Conservation (phyloP, 2,888 invertebrate species). For the Leptinotarsa peninsularis region DNA sequence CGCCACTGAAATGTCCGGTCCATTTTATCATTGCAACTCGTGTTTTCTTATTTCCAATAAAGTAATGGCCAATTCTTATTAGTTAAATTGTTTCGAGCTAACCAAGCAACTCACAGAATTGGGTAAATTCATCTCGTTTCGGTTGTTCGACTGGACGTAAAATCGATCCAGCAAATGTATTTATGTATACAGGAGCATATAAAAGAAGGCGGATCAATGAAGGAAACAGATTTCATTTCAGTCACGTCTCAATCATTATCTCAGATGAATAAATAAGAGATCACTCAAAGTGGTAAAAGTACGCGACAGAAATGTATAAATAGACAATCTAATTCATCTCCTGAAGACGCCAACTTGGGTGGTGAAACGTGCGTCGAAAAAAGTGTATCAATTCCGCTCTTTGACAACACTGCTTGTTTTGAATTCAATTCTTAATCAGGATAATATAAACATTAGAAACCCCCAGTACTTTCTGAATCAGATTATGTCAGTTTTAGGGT, state of each 20-base stretch:
- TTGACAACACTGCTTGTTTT: too few relatives aligned
- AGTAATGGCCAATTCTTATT: conserved; percentile 44
- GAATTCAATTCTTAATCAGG: too few relatives aligned
- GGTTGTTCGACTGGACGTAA: not conserved
- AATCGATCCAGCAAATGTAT: not conserved
- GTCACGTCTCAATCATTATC: not conserved
- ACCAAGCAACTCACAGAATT: conserved; percentile 10
- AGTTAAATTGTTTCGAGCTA: conserved; percentile 47
- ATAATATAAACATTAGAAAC: too few relatives aligned
- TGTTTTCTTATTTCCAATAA: conserved; percentile 62
- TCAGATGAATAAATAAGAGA: too few relatives aligned
- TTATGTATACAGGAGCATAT: not conserved
- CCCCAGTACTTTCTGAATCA: too few relatives aligned
- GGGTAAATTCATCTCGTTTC: not conserved
- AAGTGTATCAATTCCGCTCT: too few relatives aligned
- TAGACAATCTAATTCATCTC: too few relatives aligned
- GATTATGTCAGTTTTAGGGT: too few relatives aligned
- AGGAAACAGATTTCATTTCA: not conserved
- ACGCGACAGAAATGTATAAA: too few relatives aligned
- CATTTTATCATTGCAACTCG: conserved; percentile 62
- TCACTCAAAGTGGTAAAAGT: too few relatives aligned
- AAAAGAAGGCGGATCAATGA: not conserved
- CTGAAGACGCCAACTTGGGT: too few relatives aligned
- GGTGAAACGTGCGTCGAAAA: too few relatives aligned
- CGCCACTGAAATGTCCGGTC: conserved; percentile 50